A percentile compares a stretch with the other conserved stretches of the same genome.
Evolutionary conservation across 2,113 vertebrate species (phyloP).

Genomic region (Oceanites oceanicus): DNA sequence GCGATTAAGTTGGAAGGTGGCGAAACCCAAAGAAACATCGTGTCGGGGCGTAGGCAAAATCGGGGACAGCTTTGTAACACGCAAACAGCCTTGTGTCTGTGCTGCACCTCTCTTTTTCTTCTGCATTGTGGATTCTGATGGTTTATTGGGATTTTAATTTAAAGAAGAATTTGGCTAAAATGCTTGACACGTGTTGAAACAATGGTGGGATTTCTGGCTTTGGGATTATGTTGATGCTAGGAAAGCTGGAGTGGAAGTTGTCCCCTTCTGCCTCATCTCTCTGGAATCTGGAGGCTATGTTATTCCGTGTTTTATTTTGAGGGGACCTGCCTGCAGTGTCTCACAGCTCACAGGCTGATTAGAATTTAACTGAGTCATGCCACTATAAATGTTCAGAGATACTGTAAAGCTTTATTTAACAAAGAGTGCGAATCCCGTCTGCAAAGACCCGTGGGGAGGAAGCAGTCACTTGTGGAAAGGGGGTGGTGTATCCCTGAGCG

Average conservation of each 20-base stretch:
- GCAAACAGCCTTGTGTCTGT: not conserved
- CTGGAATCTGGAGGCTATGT: not conserved
- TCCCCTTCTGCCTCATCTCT: not conserved
- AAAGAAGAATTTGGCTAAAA: not conserved
- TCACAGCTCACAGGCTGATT: slow-evolving; percentile 1
- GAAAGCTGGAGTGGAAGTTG: not conserved
- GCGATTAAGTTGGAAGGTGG: not conserved
- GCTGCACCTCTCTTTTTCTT: not conserved
- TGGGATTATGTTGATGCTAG: not conserved
- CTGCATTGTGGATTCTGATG: not conserved
- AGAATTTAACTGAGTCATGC: slow-evolving; percentile 66
- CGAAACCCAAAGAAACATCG: not conserved
- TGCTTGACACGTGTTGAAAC: slow-evolving; percentile 24
- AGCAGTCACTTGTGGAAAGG: not conserved
- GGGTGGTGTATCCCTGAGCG: not conserved
- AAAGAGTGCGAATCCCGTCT: not conserved
- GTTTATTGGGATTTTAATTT: not conserved
- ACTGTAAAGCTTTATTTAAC: slow-evolving; percentile 13
- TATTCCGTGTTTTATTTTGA: not conserved
- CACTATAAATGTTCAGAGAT: slow-evolving; percentile 19
- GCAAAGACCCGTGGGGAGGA: not conserved
- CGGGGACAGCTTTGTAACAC: not conserved
- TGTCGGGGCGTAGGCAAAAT: not conserved
- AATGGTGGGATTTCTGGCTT: not conserved
- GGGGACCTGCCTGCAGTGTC: slow-evolving; percentile 22